A percentile compares a stretch with the other conserved stretches of the same genome.
Evolutionary conservation across 2,113 vertebrate genomes (phyloP).

Genomic region (Myrmophylax atrothorax): DNA sequence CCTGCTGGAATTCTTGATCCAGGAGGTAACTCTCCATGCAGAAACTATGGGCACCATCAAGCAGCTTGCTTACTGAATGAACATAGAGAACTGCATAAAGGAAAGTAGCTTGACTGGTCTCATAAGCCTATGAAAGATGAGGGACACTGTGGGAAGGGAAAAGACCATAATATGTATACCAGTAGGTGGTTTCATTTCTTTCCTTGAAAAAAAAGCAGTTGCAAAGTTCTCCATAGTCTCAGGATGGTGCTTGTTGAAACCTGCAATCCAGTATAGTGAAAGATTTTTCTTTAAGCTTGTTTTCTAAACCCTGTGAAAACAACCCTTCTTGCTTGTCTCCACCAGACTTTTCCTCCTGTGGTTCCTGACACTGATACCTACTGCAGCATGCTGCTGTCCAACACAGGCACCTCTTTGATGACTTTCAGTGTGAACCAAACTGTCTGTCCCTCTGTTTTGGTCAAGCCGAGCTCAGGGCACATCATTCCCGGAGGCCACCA

Average conservation of each 20-base stretch:
- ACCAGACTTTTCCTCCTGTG: constrained; percentile 85
- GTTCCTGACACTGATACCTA: constrained; percentile 62
- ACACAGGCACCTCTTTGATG: constrained; percentile 77
- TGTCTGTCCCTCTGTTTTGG: constrained; percentile 63
- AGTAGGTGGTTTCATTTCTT: not conserved
- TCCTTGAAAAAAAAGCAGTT: not conserved
- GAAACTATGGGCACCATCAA: not conserved
- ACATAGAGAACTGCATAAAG: not conserved
- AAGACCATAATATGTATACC: not conserved
- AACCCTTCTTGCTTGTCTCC: not conserved
- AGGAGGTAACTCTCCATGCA: not conserved
- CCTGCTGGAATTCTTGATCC: not conserved
- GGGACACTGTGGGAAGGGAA: not conserved
- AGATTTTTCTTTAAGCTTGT: not conserved
- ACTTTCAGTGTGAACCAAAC: constrained; percentile 77
- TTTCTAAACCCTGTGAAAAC: not conserved
- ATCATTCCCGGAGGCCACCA: constrained; percentile 82
- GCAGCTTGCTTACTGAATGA: not conserved
- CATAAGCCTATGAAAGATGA: not conserved
- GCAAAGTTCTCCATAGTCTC: not conserved
- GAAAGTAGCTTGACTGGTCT: not conserved
- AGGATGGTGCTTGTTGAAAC: not conserved
- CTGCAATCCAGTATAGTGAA: not conserved
- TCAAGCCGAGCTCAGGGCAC: constrained; percentile 81
- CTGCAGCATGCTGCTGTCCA: constrained; percentile 82